Evolutionary conservation across 2,113 vertebrate genomes (phyloP).

Genomic region (Ptilorrhoa leucosticta): DNA sequence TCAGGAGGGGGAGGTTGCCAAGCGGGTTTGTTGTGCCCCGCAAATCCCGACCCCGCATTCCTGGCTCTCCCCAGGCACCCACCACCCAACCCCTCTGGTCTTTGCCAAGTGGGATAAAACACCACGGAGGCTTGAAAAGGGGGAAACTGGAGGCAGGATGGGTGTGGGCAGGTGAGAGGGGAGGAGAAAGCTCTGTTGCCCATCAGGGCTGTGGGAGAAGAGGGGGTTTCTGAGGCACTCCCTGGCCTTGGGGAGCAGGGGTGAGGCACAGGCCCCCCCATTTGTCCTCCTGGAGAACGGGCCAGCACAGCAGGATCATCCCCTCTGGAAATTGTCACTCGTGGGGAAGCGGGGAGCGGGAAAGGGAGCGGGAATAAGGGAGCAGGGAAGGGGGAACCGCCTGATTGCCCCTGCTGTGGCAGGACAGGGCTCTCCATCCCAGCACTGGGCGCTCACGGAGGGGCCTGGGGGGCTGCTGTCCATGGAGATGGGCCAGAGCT

Average conservation of each 20-base stretch:
- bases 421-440: neutral
- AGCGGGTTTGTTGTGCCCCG: neutral
- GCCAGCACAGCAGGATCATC: neutral
- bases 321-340: neutral
- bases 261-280: fast-evolving
- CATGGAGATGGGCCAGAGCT: neutral
- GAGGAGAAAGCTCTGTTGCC: neutral
- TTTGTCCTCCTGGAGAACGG: neutral
- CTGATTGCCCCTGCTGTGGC: fast-evolving
- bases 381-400: neutral
- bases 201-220: neutral
- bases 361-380: neutral
- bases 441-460: neutral
- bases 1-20: slow-evolving; percentile 34
- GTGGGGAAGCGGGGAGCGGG: fast-evolving
- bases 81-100: neutral
- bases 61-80: neutral
- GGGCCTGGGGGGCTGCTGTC: neutral
- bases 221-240: neutral
- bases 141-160: neutral
- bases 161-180: neutral
- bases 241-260: neutral
- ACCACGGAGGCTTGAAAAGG: neutral
- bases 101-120: neutral
- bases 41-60: neutral